Base-by-base conservation (phyloP, 2,797 vertebrate genomes). In the Sebastiscus albofasciatus region DNA sequence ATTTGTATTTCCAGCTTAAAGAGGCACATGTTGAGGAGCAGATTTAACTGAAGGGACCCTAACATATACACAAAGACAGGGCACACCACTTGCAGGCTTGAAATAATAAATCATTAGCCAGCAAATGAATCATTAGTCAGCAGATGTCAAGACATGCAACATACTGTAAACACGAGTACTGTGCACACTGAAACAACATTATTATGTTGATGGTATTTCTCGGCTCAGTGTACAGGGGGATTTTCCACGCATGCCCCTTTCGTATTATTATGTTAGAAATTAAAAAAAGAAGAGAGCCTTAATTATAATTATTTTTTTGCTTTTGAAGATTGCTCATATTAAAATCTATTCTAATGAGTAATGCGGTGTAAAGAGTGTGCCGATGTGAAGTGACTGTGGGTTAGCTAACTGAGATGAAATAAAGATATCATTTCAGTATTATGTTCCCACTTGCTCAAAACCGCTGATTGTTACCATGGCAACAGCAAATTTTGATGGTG, bases 401-500 rank as follows among this genome's bases (percentile, higher is more conserved):
- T 79, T 31, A 69, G 72, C 46, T 73, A 36, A 60, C 55, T 74
- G 64, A 18, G 5, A 60, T 88, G 74, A 89, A 83, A 87, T 27
- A 54, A 26, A 87, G 62, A 82, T 56, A 88, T 91, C 49, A 80
- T 88, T 81, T 80, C 56, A 79, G 72, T 67, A 73, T 82, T 66
- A 82, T 84, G 74, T 67, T 83, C 68, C 77, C 87, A 81, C 81
- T 90, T 69, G 79, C 89, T 90, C 67, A 92, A 92, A 94, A 92
- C 86, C 59, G 73, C 86, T 24, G 85, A 69, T 82, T 85, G 96
- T 96, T 95, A 81, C 95, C 94, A 95, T 95, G 91, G 95, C 92
- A 96, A 96, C 95, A 87, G 89, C 90, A 94, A 90, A 93, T 92
- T 93, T 92, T 93, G 87, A 91, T 84, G 89, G 78, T 84, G 87